Evolutionary conservation across 2,113 vertebrate species (phyloP).

Genomic region (Myiozetetes cayanensis): DNA sequence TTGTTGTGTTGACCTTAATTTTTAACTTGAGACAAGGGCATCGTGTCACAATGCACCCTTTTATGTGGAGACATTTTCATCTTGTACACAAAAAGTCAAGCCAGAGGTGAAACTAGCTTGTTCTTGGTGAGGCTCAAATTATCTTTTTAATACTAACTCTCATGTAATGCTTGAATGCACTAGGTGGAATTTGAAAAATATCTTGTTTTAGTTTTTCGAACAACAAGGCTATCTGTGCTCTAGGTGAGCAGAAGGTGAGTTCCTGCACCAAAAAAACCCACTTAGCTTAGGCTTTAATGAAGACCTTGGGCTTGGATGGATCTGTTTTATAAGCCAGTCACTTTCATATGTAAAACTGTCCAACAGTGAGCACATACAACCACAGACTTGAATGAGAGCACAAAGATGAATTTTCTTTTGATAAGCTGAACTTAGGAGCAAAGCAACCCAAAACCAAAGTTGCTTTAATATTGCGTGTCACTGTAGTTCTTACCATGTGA

Average conservation of each 20-base stretch:
- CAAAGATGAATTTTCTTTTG: not conserved
- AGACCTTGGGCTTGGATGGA: not conserved
- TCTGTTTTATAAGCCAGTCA: not conserved
- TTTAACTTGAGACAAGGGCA: rapidly evolving
- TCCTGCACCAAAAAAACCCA: not conserved
- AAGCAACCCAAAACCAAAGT: not conserved
- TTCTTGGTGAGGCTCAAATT: not conserved
- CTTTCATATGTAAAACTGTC: not conserved
- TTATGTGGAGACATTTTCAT: not conserved
- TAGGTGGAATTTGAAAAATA: not conserved
- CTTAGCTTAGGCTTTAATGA: not conserved
- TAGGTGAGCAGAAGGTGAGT: not conserved
- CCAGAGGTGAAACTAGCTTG: not conserved
- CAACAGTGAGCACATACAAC: not conserved
- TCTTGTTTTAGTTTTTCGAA: not conserved
- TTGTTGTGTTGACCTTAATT: not conserved
- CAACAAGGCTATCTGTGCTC: rapidly evolving
- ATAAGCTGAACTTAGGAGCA: not conserved
- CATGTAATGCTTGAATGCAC: not conserved
- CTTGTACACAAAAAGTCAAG: not conserved
- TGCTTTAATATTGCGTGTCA: not conserved
- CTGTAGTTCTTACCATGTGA: not conserved
- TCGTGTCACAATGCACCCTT: not conserved
- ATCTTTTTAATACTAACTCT: not conserved
- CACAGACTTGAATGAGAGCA: not conserved